Evolutionary conservation across 2,797 vertebrate genomes (phyloP), one percentile per base, ranked within the genome.

Genomic region (Thalassophryne amazonica): DNA sequence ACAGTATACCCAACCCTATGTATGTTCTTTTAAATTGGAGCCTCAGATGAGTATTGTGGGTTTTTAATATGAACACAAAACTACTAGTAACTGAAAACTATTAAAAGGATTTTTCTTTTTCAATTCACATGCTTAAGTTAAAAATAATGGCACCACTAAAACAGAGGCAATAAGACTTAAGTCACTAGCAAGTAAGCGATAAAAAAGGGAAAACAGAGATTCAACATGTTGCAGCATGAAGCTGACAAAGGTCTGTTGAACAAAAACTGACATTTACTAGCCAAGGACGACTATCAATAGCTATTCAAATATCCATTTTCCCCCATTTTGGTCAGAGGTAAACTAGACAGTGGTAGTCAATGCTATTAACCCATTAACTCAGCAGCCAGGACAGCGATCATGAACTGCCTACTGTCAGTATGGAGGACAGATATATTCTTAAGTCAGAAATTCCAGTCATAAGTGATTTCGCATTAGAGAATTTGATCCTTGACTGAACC

Each of bases 361-460:
- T 75, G 58, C 64, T 63, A 76, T 85, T 79, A 83, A 63, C 58
- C 64, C 63, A 76, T 85, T 79, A 83, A 63, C 69, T 70, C 71
- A 60, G 59, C 63, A 39, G 76, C 63, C 51, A 66, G 66, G 30
- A 10, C 4, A 16, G 42, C 53, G 58, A 56, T 68, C 48, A 70
- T 39, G 28, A 51, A 7, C 22, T 34, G 41, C 55, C 42, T 14
- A 11, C 11, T 39, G 33, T 47, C 19, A 45, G 14, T 16, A 38
- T 34, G 2, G 10, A 31, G 20, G 45, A 37, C 45, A 52, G 52
- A 67, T 29, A 8, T 16, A 30, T 37, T 47, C 12, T 41, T 20
- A 22, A 32, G 12, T 25, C 39, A 33, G 10, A 53, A 24, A 57
- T 28, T 32, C 28, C 30, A 27, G n/a, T 61, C 25, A n/a, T 33